Conservation (phyloP, 2,113 vertebrate species). For the Stegastes partitus region DNA sequence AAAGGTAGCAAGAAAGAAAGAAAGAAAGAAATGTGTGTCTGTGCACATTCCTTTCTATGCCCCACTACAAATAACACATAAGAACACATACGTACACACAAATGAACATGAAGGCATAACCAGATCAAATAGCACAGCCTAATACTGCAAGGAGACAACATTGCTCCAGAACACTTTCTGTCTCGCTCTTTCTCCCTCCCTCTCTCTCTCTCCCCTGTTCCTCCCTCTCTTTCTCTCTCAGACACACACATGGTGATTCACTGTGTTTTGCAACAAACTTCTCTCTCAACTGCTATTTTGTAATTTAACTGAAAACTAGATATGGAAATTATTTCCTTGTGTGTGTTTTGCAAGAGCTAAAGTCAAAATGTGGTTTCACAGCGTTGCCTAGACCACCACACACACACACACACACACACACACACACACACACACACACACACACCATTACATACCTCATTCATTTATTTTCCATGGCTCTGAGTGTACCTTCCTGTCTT, state of each 20-base stretch:
- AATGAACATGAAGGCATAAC: no score
- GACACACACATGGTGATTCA: conserved; percentile 4
- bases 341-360: conserved; percentile 40
- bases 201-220: no score
- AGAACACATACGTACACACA: not conserved
- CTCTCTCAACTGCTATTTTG: conserved; percentile 28
- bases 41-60: not conserved
- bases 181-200: no score
- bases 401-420: conserved; percentile 6
- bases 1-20: not conserved
- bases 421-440: conserved; percentile 8
- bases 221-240: no score
- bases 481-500: conserved; percentile 78
- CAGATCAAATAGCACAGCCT: no score
- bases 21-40: conserved; percentile 1
- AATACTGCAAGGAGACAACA: no score
- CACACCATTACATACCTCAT: conserved; percentile 22
- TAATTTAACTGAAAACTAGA: conserved; percentile 37
- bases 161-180: no score
- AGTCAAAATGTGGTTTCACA: conserved; percentile 10
- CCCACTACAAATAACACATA: not conserved
- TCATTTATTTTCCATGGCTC: conserved; percentile 73
- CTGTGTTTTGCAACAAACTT: conserved; percentile 41
- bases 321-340: conserved; percentile 25
- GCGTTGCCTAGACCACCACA: conserved; percentile 1